Percentiles rank a stretch among this genome's conserved stretches.
Conservation (phyloP, 2,797 vertebrate species). For the Enteromius afrohamiltoni region DNA sequence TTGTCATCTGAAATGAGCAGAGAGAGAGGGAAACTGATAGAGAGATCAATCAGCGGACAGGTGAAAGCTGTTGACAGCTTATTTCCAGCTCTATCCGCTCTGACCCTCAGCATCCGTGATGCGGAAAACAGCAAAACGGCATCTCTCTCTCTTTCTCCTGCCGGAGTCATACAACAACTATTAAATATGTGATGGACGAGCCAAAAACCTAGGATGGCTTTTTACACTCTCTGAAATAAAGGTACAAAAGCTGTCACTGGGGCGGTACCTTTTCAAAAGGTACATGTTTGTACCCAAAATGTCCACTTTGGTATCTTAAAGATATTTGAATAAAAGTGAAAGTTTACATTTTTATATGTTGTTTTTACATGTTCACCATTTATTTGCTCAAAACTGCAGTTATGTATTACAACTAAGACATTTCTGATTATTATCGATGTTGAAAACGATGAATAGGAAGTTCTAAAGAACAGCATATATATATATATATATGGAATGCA, state of each 20-base stretch:
- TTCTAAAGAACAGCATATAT: background rate
- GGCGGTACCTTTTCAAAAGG: too few relatives aligned
- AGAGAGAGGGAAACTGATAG: conserved; percentile 20
- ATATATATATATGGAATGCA: background rate
- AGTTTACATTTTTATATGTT: background rate
- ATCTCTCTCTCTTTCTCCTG: conserved; percentile 3
- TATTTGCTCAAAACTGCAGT: background rate
- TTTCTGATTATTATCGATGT: background rate
- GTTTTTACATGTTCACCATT: background rate
- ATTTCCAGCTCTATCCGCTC: conserved; percentile 44
- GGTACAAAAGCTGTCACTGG: too few relatives aligned
- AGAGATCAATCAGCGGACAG: conserved; percentile 57
- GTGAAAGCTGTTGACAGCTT: conserved; percentile 57
- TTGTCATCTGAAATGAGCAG: conserved; percentile 36
- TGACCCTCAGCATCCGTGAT: conserved; percentile 50
- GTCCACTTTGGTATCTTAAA: too few relatives aligned
- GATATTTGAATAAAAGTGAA: too few relatives aligned
- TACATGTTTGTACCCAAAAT: too few relatives aligned
- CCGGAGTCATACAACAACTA: background rate
- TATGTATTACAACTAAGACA: too few relatives aligned
- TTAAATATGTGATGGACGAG: background rate
- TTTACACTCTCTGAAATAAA: background rate
- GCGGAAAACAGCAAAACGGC: conserved; percentile 37
- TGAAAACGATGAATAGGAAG: background rate
- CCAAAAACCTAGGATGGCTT: background rate